Conservation (phyloP, 1,140 invertebrate species). For the Ceratina australensis region DNA sequence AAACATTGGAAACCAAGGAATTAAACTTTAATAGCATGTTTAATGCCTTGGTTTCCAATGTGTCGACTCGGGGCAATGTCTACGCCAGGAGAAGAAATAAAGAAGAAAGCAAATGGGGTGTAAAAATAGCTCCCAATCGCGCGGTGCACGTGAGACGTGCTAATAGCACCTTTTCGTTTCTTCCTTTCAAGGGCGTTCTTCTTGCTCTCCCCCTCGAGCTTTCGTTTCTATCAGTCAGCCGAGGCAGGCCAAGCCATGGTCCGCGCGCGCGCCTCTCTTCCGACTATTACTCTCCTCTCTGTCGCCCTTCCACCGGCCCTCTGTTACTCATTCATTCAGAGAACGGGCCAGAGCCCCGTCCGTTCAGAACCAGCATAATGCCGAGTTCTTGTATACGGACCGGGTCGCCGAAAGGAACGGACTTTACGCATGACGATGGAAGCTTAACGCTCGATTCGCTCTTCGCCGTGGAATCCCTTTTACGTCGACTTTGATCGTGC, state of each 20-base stretch:
- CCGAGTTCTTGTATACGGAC: constrained; percentile 40
- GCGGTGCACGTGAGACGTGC: constrained; percentile 25
- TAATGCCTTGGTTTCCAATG: not conserved
- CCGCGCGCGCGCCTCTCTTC: constrained; percentile 13
- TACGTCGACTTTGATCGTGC: not conserved
- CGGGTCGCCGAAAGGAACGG: constrained; percentile 9
- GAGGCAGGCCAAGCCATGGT: not conserved
- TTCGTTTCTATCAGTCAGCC: not conserved
- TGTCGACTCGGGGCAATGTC: not conserved
- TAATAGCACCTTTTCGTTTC: constrained; percentile 48
- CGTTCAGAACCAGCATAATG: constrained; percentile 40
- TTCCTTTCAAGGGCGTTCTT: constrained; percentile 46
- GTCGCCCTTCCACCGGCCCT: not conserved
- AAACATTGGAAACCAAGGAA: too few relatives aligned
- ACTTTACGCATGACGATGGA: constrained; percentile 24
- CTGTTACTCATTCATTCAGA: constrained; percentile 53
- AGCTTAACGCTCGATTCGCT: constrained; percentile 18
- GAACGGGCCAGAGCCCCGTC: constrained; percentile 5
- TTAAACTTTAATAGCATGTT: too few relatives aligned
- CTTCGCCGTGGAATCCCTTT: not conserved
- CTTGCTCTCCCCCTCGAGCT: not conserved
- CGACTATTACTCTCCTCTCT: constrained; percentile 9
- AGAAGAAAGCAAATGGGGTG: constrained; percentile 9
- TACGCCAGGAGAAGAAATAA: not conserved
- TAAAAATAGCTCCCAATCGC: constrained; percentile 34